Percentiles rank a stretch among this genome's conserved stretches.
These are phyloP conservation scores for Ridgeia piscesae DNA, from an alignment of 1,140 invertebrate genomes.

Conservation along the genomic window DNA sequence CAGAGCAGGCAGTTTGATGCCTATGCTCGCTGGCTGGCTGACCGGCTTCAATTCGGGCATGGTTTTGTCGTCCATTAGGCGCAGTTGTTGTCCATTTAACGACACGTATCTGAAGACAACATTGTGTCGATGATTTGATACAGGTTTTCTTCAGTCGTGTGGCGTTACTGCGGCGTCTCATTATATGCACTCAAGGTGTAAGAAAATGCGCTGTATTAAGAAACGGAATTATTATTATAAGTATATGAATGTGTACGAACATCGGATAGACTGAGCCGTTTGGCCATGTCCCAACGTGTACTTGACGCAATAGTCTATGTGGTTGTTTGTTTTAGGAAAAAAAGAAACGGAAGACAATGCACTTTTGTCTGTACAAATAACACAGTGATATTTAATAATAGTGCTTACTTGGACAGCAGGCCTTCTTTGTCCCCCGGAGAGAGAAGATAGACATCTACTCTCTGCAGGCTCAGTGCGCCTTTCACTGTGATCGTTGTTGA, in stretches of 20 bases:
- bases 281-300: too few relatives aligned
- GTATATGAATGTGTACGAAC: too few relatives aligned
- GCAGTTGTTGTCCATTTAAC: slow-evolving; percentile 24
- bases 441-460: slow-evolving; percentile 20
- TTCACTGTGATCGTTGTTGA: slow-evolving; percentile 9
- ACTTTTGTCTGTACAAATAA: too few relatives aligned
- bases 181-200: background rate
- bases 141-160: background rate
- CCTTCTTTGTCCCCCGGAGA: slow-evolving; percentile 14
- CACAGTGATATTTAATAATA: background rate
- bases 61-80: slow-evolving; percentile 2
- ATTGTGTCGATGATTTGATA: background rate
- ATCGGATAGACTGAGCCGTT: too few relatives aligned
- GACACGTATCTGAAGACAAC: slow-evolving; percentile 23
- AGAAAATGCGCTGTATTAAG: background rate
- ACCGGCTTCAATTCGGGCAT: slow-evolving; percentile 23
- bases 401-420: slow-evolving; percentile 22
- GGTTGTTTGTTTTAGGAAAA: too few relatives aligned
- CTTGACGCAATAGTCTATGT: too few relatives aligned
- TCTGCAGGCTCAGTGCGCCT: background rate
- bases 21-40: background rate
- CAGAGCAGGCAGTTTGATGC: slow-evolving; percentile 21
- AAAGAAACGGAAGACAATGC: too few relatives aligned
- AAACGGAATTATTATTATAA: too few relatives aligned
- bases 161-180: slow-evolving; percentile 4